Evolutionary conservation across 2,113 vertebrate species (phyloP), one percentile per base, ranked within the genome.

Genomic region (Odocoileus virginianus): DNA sequence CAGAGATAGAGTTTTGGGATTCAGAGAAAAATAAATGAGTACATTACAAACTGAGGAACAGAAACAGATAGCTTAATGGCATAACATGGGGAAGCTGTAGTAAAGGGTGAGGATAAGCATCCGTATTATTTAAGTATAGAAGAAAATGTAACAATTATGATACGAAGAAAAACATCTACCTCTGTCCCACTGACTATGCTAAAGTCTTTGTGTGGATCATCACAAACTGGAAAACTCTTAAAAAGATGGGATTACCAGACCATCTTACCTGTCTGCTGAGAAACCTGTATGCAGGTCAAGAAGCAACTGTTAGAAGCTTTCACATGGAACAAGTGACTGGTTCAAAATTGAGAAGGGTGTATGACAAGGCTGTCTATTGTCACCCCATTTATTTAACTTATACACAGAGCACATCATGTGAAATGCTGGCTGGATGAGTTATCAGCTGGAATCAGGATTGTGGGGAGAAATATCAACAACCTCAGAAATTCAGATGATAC

Each of bases 121-220:
- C 57, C 17, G 11, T 71, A 28, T 25, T 4, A 71, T 33, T 81
- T 47, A 81, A 36, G 5, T 85, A 13, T 3, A 67, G 57, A 67
- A 89, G 33, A 21, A 91, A 64, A 54, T 45, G 30, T 61, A 86
- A 21, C 3, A 33, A 21, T 88, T 52, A 60, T 6, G 7, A 86
- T 25, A 36, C 10, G 58, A 15, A 81, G 28, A 23, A 36, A 71
- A 71, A 12, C 19, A 71, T 71, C 64, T 71, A 3, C 9, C 9
- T 10, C 64, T 23, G 64, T 71, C 21, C 21, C 19, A 36, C 6
- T 71, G 64, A 71, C 9, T 12, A 1, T 0, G 1, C 19, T 12
- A 6, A 36, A 71, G 64, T 71, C n/a, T 71, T 71, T 36, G 64
- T 36, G 9, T 21, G 64, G 64, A 36, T 71, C 64, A 36, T 71